Evolutionary conservation across 2,888 invertebrate species (phyloP).

Genomic region (Dexiosoma caninum): DNA sequence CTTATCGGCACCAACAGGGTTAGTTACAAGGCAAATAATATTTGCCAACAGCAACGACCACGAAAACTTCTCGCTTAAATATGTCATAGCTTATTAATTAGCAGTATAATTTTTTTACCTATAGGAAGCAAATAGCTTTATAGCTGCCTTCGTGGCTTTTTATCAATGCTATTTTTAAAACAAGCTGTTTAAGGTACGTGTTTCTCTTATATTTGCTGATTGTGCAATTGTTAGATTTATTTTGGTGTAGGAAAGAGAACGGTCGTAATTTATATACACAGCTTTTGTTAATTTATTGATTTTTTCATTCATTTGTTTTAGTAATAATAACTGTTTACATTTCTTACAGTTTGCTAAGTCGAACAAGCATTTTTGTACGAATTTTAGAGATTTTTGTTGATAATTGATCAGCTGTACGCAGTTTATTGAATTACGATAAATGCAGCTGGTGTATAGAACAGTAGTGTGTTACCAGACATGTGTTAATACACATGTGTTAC

Average conservation of each 20-base stretch:
- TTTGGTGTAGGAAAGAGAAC: background rate
- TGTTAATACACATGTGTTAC: too few relatives aligned
- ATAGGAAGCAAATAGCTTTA: background rate
- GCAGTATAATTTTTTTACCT: background rate
- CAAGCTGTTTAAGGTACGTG: constrained; percentile 46
- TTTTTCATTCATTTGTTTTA: constrained; percentile 30
- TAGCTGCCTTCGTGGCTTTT: constrained; percentile 51
- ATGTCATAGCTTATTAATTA: constrained; percentile 18
- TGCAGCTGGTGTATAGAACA: background rate
- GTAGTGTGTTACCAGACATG: too few relatives aligned
- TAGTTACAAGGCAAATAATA: background rate
- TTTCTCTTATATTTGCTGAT: background rate
- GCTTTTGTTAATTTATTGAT: constrained; percentile 23
- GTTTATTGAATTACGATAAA: background rate
- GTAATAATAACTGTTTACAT: constrained; percentile 38
- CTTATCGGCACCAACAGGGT: constrained; percentile 9
- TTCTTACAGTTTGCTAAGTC: background rate
- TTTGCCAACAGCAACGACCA: constrained; percentile 23
- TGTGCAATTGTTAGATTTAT: background rate
- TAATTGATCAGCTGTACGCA: constrained; percentile 26
- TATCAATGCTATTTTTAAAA: constrained; percentile 50
- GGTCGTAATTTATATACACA: background rate
- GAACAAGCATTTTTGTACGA: background rate
- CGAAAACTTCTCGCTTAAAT: constrained; percentile 10
- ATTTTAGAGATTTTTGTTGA: constrained; percentile 12